Percentiles rank a stretch among this genome's conserved stretches.
phyloP scores from a whole-genome alignment of 2,888 invertebrate genomes.

The Colostygia pectinataria region DNA sequence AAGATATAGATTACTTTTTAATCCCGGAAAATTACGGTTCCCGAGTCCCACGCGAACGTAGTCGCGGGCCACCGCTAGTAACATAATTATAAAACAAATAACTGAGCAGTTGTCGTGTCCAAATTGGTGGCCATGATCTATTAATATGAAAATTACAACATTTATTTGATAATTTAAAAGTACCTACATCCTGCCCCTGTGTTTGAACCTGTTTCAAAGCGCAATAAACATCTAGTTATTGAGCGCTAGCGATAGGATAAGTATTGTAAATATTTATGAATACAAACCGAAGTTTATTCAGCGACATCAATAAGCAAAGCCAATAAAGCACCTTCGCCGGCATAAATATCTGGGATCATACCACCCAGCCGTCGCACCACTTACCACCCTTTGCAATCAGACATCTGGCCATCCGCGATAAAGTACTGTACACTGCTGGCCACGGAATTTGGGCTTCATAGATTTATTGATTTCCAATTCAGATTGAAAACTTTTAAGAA shows the following conservation, averaged over 20 bases:
- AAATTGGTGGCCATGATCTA: no score
- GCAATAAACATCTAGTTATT: slow-evolving; percentile 7
- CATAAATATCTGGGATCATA: slow-evolving; percentile 30
- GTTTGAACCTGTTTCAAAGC: neutral
- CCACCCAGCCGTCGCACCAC: slow-evolving; percentile 23
- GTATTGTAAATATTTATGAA: slow-evolving; percentile 19
- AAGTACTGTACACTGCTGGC: slow-evolving; percentile 41
- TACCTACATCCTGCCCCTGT: no score
- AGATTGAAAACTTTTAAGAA: no score
- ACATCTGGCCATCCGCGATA: slow-evolving; percentile 20
- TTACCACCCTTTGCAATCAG: slow-evolving; percentile 31
- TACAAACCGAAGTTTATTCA: slow-evolving; percentile 16
- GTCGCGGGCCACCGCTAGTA: no score
- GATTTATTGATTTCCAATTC: no score
- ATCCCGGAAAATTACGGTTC: no score
- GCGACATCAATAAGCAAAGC: slow-evolving; percentile 29
- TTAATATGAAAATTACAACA: no score
- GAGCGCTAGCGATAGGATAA: slow-evolving; percentile 4
- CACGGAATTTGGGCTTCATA: slow-evolving; percentile 10
- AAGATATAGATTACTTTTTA: no score
- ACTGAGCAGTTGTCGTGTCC: no score
- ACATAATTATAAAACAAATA: no score
- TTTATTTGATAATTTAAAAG: no score
- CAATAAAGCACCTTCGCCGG: slow-evolving; percentile 32
- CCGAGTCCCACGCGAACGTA: no score